Percentiles rank a stretch among this genome's conserved stretches.
phyloP scores from a whole-genome alignment of 1,140 invertebrate species.

The Elymnias hypermnestra region DNA sequence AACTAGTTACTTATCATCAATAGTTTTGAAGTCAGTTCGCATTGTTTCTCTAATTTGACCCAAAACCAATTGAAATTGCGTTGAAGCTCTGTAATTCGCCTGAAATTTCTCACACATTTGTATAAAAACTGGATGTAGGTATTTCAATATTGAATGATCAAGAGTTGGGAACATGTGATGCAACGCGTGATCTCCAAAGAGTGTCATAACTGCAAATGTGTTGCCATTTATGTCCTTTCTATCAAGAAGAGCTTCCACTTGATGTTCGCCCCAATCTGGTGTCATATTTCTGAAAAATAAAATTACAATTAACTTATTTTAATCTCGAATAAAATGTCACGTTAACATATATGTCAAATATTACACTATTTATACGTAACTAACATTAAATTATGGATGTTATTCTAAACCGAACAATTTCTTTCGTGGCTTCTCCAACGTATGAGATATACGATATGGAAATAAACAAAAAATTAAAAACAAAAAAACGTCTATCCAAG shows the following conservation, averaged over 20 bases:
- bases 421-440: no score
- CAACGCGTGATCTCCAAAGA: conserved; percentile 85
- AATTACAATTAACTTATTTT: no score
- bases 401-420: no score
- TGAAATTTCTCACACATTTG: conserved; percentile 84
- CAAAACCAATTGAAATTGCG: conserved; percentile 78
- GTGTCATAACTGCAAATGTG: conserved; percentile 81
- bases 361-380: no score
- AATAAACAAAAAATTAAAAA: no score
- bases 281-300: conserved; percentile 45
- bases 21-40: conserved; percentile 15
- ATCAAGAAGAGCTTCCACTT: conserved; percentile 85
- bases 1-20: no score
- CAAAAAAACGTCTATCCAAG: no score
- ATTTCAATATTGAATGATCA: conserved; percentile 83
- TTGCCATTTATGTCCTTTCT: conserved; percentile 81
- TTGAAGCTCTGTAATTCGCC: conserved; percentile 73
- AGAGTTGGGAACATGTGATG: conserved; percentile 91
- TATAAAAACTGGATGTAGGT: conserved; percentile 79
- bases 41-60: conserved; percentile 82
- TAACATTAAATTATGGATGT: no score
- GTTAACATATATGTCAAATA: no score
- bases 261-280: conserved; percentile 86
- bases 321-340: no score
- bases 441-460: no score